A percentile compares a stretch with the other conserved stretches of the same genome.
These are phyloP conservation scores for Calyptomena viridis DNA, from an alignment of 2,113 vertebrate species.

Conservation along the genomic window DNA sequence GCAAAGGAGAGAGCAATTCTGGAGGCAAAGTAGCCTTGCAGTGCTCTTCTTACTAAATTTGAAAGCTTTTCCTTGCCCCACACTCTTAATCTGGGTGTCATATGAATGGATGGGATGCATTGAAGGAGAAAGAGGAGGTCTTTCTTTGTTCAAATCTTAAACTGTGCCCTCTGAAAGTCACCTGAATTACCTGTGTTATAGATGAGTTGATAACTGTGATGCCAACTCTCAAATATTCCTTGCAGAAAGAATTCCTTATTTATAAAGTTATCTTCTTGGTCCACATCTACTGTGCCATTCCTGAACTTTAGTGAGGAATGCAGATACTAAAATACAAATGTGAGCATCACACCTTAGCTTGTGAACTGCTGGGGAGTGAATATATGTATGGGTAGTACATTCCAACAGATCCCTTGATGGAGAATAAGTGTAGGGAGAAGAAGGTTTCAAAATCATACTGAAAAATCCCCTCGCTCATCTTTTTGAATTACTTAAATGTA, in stretches of 20 bases:
- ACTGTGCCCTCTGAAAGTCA: neutral
- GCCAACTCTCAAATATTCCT: neutral
- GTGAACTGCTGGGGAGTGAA: neutral
- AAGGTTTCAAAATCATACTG: neutral
- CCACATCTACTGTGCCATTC: neutral
- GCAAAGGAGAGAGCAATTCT: neutral
- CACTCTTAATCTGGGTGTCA: neutral
- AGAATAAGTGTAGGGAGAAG: neutral
- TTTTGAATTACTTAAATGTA: neutral
- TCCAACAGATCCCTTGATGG: neutral
- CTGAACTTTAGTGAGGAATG: neutral
- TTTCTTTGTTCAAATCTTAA: neutral
- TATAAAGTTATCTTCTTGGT: neutral
- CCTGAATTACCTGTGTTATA: neutral
- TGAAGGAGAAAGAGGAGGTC: neutral
- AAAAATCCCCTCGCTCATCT: neutral
- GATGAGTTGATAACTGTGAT: neutral
- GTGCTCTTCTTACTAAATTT: neutral
- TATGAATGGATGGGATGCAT: neutral
- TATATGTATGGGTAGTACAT: neutral
- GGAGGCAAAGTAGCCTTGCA: neutral
- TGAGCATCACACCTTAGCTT: neutral
- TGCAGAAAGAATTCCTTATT: neutral
- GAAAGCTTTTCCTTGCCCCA: neutral
- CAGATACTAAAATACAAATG: neutral